A percentile compares a stretch with the other conserved stretches of the same genome.
Conservation (phyloP, 2,113 vertebrate genomes). For the Dunckerocampus dactyliophorus region DNA sequence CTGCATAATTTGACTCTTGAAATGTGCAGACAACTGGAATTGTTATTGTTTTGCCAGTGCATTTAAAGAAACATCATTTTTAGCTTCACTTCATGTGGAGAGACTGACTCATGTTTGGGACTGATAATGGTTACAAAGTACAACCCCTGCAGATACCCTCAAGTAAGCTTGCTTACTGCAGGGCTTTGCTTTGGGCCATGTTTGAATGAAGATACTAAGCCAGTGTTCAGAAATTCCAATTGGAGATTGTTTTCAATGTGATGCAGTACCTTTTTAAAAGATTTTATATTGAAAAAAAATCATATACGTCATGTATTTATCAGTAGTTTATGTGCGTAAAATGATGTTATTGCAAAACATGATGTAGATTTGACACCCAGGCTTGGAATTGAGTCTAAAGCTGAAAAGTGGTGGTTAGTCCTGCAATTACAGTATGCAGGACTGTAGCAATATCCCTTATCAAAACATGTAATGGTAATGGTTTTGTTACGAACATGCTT, state of each 20-base stretch:
- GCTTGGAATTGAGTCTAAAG: neutral
- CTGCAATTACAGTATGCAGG: neutral
- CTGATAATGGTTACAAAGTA: conserved; percentile 35
- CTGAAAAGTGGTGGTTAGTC: neutral
- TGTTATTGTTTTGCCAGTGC: conserved; percentile 72
- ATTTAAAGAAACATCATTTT: conserved; percentile 69
- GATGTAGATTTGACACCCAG: no score
- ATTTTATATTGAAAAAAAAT: no score
- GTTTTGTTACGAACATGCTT: neutral
- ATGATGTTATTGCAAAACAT: neutral
- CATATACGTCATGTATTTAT: no score
- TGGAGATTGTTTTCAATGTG: neutral
- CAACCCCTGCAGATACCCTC: conserved; percentile 19
- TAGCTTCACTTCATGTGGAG: conserved; percentile 67
- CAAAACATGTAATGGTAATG: no score
- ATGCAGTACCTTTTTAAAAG: neutral
- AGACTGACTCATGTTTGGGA: conserved; percentile 44
- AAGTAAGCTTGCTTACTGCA: conserved; percentile 14
- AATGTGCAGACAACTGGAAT: conserved; percentile 79
- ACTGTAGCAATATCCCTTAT: neutral
- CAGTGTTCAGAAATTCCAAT: neutral
- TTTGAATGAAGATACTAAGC: conserved; percentile 15
- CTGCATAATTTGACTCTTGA: conserved; percentile 55
- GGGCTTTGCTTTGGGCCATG: neutral
- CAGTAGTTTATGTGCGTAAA: neutral